A percentile compares a stretch with the other conserved stretches of the same genome.
phyloP scores from a whole-genome alignment of 2,888 invertebrate genomes.

The Scaptomyza cyrtandrae region DNA sequence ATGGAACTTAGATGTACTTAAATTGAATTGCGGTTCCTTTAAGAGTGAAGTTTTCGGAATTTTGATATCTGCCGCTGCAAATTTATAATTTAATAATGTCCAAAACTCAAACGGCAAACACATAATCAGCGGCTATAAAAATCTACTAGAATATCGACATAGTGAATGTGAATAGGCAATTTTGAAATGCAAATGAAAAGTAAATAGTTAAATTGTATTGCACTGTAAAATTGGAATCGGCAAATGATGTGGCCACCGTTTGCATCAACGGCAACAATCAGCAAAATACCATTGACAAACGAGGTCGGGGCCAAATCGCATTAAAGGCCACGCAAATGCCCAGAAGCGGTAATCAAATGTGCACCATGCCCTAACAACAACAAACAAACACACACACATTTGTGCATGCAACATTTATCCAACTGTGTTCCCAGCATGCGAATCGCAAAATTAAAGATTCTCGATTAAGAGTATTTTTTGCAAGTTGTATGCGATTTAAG shows the following conservation, averaged over 20 bases:
- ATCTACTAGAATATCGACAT: conserved; percentile 30
- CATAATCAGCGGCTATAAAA: conserved; percentile 57
- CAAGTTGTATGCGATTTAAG: too few relatives aligned
- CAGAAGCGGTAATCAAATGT: conserved; percentile 54
- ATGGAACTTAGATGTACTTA: not conserved
- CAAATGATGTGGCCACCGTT: conserved; percentile 66
- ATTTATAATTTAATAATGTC: conserved; percentile 37
- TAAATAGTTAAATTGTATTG: conserved; percentile 63
- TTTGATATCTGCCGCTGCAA: not conserved
- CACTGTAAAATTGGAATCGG: conserved; percentile 31
- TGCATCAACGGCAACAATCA: conserved; percentile 63
- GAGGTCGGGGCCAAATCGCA: conserved; percentile 57
- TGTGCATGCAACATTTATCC: not conserved
- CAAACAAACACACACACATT: not conserved
- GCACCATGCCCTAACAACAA: conserved; percentile 6
- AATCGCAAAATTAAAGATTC: conserved; percentile 8
- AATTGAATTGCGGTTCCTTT: not conserved
- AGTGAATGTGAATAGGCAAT: conserved; percentile 39
- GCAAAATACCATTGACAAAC: conserved; percentile 49
- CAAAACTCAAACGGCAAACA: conserved; percentile 3
- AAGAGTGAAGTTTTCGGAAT: not conserved
- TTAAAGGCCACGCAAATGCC: conserved; percentile 51
- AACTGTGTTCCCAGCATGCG: conserved; percentile 13
- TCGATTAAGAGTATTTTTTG: not conserved
- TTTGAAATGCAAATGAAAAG: conserved; percentile 62